Conservation (phyloP, 2,113 vertebrate genomes). For the Coptodon rendalli region DNA sequence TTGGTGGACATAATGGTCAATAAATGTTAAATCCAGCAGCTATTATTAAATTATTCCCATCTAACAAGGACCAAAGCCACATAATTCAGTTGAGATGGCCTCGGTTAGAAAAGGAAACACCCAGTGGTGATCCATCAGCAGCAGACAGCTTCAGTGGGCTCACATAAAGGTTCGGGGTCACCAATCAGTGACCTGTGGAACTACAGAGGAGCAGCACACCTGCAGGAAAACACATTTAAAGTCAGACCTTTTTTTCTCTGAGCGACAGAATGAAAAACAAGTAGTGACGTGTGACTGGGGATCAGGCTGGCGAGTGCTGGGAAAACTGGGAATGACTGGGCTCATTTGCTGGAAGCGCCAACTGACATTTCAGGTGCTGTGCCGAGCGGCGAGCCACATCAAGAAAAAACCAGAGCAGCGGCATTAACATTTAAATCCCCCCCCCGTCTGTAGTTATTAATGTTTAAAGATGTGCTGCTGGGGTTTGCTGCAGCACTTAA, state of each 20-base stretch:
- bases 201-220: neutral
- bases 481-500: neutral
- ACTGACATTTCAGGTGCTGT: neutral
- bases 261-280: conserved; percentile 16
- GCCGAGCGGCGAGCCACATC: neutral
- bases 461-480: neutral
- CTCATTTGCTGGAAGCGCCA: neutral
- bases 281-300: conserved; percentile 13
- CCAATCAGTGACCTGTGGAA: conserved; percentile 9
- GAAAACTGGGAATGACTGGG: conserved; percentile 14
- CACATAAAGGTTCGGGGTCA: conserved; percentile 10
- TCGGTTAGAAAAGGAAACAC: neutral
- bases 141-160: conserved; percentile 18
- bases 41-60: conserved; percentile 19
- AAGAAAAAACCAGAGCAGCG: neutral
- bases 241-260: neutral
- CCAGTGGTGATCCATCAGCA: conserved; percentile 38
- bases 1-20: neutral
- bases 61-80: neutral
- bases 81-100: conserved; percentile 3
- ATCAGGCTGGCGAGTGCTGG: neutral
- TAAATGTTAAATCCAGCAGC: neutral
- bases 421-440: neutral
- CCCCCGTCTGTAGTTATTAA: neutral
- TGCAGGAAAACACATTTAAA: neutral